Conservation (phyloP, 2,113 vertebrate species). For the Alouatta palliata region DNA sequence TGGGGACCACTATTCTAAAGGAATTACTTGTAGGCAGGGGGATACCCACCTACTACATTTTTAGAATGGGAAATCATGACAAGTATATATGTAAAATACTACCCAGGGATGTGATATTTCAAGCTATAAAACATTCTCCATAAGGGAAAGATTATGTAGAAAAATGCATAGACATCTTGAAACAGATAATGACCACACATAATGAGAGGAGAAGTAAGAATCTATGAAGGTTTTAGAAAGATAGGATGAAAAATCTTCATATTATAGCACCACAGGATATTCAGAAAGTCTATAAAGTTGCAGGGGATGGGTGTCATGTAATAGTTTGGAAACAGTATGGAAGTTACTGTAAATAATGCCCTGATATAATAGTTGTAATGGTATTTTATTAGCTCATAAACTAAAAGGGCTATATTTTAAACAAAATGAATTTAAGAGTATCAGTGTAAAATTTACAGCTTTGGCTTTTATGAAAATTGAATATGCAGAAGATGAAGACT, state of each 20-base stretch:
- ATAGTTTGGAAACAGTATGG: neutral
- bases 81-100: neutral
- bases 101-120: neutral
- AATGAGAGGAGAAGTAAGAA: neutral
- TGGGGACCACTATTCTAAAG: neutral
- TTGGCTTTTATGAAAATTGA: neutral
- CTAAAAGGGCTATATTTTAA: neutral
- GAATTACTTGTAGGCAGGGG: neutral
- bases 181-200: neutral
- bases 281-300: neutral
- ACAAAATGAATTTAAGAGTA: neutral
- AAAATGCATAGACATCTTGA: neutral
- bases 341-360: neutral
- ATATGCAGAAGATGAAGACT: neutral
- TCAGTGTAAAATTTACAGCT: neutral
- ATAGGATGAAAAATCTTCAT: neutral
- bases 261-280: neutral
- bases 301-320: rapidly evolving
- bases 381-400: neutral
- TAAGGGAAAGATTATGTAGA: neutral
- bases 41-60: neutral
- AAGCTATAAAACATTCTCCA: neutral
- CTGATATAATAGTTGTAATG: neutral
- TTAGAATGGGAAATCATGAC: neutral
- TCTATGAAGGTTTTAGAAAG: neutral